These are phyloP conservation scores for Stercorarius parasiticus DNA, from an alignment of 2,113 vertebrate species.

Conservation along the genomic window DNA sequence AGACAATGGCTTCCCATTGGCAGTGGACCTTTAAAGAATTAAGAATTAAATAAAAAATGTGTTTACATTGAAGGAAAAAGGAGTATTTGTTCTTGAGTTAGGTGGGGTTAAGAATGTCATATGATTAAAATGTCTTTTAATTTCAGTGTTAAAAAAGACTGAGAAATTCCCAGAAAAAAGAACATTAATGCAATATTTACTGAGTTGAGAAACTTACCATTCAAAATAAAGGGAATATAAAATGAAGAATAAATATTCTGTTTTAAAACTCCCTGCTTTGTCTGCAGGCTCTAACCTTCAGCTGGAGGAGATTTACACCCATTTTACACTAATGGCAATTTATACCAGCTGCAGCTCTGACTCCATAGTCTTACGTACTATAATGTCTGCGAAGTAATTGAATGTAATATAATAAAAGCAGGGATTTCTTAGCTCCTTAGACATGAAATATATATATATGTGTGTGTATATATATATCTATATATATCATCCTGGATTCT, in stretches of 20 bases:
- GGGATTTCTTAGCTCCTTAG: slow-evolving; percentile 26
- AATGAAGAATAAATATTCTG: slow-evolving; percentile 5
- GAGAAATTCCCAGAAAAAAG: background rate
- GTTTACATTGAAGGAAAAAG: background rate
- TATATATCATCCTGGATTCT: background rate
- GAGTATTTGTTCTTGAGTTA: slow-evolving; percentile 13
- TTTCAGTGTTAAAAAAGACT: background rate
- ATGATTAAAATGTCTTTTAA: background rate
- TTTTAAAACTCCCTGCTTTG: slow-evolving; percentile 6
- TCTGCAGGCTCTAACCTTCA: slow-evolving; percentile 29
- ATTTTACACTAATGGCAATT: slow-evolving; percentile 58
- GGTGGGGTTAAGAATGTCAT: background rate
- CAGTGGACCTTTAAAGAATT: background rate
- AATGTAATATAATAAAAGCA: slow-evolving; percentile 32
- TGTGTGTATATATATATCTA: background rate
- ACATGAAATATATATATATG: background rate
- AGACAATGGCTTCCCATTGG: slow-evolving; percentile 20
- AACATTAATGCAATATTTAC: background rate
- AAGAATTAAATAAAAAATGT: slow-evolving; percentile 6
- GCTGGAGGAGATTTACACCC: slow-evolving; percentile 59
- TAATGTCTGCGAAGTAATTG: slow-evolving; percentile 35
- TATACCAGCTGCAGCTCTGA: slow-evolving; percentile 27
- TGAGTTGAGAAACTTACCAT: background rate
- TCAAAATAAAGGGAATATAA: slow-evolving; percentile 29
- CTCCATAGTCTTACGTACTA: background rate